A percentile compares a stretch with the other conserved stretches of the same genome.
Conservation (phyloP, 2,113 vertebrate genomes). For the Thunnus thynnus region DNA sequence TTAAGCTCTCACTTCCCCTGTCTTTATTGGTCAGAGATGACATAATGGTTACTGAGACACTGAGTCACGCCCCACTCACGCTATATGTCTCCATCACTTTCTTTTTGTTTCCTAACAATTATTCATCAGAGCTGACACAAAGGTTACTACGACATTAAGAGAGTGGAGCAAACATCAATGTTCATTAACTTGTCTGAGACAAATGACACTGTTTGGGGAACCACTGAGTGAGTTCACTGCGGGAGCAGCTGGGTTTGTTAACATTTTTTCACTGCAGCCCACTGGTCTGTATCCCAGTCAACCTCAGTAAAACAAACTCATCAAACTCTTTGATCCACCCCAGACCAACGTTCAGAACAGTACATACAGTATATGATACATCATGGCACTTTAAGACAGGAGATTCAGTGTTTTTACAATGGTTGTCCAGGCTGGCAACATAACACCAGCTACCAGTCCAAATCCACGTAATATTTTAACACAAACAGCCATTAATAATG, state of each 20-base stretch:
- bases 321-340: background rate
- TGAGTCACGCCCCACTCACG: background rate
- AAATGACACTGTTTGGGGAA: constrained; percentile 10
- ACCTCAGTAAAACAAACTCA: constrained; percentile 1
- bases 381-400: no score
- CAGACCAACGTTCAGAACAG: background rate
- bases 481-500: no score
- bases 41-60: background rate
- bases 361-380: background rate
- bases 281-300: background rate
- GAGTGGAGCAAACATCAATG: constrained; percentile 20
- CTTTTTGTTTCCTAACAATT: background rate
- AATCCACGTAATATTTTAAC: no score
- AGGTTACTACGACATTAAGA: constrained; percentile 33
- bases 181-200: constrained; percentile 34
- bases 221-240: background rate
- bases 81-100: background rate
- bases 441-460: no score
- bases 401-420: background rate
- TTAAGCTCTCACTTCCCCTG: background rate
- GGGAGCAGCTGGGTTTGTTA: constrained; percentile 19
- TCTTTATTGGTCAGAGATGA: constrained; percentile 7
- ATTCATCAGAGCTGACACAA: constrained; percentile 43
- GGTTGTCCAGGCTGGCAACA: no score
- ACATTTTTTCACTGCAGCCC: background rate